Base-by-base conservation (phyloP, 2,888 invertebrate genomes). In the Rapana venosa region DNA sequence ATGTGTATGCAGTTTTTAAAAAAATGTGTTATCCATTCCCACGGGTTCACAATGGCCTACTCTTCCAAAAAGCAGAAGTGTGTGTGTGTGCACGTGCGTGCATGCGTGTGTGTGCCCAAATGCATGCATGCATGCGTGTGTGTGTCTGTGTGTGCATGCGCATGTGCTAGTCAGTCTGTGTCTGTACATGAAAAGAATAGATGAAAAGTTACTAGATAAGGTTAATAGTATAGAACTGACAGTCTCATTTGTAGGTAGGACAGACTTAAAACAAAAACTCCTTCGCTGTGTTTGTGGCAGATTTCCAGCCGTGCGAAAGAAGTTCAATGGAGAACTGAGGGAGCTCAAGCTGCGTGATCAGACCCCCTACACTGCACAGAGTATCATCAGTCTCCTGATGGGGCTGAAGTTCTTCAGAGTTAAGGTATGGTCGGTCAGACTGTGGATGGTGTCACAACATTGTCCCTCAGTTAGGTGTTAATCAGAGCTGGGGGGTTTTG, bases 401-500 rank as follows among this genome's bases (percentile, higher is more conserved):
- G 99, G 99, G 89, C 99, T 99, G 98, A 99, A 99, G 96, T 99
- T 99, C 97, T 99, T 99, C 96, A 96, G 97, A 92, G 97, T 98
- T 47, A 98, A 98, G 97, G 97, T 97, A 89, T 2, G 13, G 1
- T 66, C 17, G 13, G 1, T 66, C 66, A 66, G 17, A 6, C 20
- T 66, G 1, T 66, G 26, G 5, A 66, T 66, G 47, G 47, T 2
- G 47, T 8, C 47, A 47, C 47, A 47, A 47, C 47, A 47, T 47
- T 47, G 8, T 47, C 70, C 17, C 22, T 70, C n/a, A 26, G 70
- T n/a, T n/a, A 17, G 11, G 20, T 5, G 70, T n/a, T 17, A 20
- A 70, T n/a, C 11, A 70, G 17, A 70, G 6, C n/a, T 47, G 70
- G 70, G 15, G 5, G 2, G 2, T 66, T 4, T 47, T 47, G 47